Base-by-base conservation (phyloP, 2,113 vertebrate genomes). In the Megaptera novaeangliae region DNA sequence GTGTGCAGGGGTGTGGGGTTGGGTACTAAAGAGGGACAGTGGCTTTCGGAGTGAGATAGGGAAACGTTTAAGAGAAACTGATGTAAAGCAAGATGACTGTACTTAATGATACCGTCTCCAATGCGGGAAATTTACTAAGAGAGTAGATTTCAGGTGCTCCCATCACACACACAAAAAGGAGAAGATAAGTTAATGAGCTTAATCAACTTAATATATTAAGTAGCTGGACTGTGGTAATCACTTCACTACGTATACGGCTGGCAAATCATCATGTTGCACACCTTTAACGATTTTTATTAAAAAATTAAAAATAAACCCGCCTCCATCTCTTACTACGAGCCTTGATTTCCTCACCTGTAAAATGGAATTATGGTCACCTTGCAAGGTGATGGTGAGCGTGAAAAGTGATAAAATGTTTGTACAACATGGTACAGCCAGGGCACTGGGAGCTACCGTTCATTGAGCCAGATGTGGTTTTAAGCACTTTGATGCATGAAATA, bases 1-100 rank as follows among this genome's bases (percentile, higher is more conserved):
- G 20, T 3, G 3, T 8, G 31, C 44, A 13, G 1, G 34, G 31
- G 12, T 1, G 3, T 1, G 15, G 36, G 3, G 5, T 0, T 21
- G 63, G 44, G 34, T 25, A 36, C 31, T 1, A 29, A 7, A 27
- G 89, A 44, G 39, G 41, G 17, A 9, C 12, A 14, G 8, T 4
- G 44, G 39, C 25, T 39, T 57, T 59, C 17, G 27, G 39, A 31
- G 44, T 15, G 41, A 84, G 23, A 17, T 4, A 5, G 49, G 23
- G 44, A 23, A 14, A 0, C 5, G 1, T 8, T 20, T 21, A 36
- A 14, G 52, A 82, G 66, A 49, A 49, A 13, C 9, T 2, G 36
- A 29, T 0, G 66, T 6, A 29, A 2, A 14, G 39, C 17, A 2
- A 0, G 17, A 46, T 21, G 41, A 29, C 44, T 1, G 0, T 31